Evolutionary conservation across 1,140 invertebrate genomes (phyloP).

Genomic region (Psix sp.): DNA sequence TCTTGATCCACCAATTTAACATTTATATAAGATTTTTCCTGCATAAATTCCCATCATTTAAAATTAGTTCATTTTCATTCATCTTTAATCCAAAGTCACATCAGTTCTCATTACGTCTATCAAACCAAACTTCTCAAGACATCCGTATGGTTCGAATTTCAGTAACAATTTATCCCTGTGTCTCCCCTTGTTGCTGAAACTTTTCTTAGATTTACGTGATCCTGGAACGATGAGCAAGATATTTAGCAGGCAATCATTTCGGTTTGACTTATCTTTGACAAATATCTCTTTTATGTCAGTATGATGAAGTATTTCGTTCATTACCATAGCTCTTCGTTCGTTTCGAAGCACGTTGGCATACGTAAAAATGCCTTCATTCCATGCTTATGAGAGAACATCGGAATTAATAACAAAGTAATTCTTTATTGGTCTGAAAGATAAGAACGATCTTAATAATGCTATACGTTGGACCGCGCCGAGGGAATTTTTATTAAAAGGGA

Average conservation of each 20-base stretch:
- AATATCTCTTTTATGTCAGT: constrained; percentile 38
- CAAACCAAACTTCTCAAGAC: too few species aligned
- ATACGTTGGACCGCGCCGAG: constrained; percentile 63
- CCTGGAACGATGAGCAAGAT: too few species aligned
- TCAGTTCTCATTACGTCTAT: too few species aligned
- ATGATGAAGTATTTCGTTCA: constrained; percentile 47
- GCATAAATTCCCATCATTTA: too few species aligned
- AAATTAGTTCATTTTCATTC: too few species aligned
- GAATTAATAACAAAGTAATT: constrained; percentile 76
- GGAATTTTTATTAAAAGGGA: constrained; percentile 74
- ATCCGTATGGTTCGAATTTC: too few species aligned
- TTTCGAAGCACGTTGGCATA: constrained; percentile 39
- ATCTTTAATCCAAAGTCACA: too few species aligned
- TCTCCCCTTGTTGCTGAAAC: too few species aligned
- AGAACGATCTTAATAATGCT: constrained; percentile 74
- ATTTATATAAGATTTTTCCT: too few species aligned
- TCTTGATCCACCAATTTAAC: too few species aligned
- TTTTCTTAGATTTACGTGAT: too few species aligned
- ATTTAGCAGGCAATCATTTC: constrained; percentile 1
- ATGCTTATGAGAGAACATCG: constrained; percentile 59
- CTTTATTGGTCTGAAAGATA: constrained; percentile 72
- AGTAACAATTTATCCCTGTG: too few species aligned
- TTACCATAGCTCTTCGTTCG: constrained; percentile 19
- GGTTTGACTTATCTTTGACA: constrained; percentile 43
- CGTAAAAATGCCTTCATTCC: constrained; percentile 44